Conservation (phyloP, 2,113 vertebrate species). For the Chroicocephalus ridibundus region DNA sequence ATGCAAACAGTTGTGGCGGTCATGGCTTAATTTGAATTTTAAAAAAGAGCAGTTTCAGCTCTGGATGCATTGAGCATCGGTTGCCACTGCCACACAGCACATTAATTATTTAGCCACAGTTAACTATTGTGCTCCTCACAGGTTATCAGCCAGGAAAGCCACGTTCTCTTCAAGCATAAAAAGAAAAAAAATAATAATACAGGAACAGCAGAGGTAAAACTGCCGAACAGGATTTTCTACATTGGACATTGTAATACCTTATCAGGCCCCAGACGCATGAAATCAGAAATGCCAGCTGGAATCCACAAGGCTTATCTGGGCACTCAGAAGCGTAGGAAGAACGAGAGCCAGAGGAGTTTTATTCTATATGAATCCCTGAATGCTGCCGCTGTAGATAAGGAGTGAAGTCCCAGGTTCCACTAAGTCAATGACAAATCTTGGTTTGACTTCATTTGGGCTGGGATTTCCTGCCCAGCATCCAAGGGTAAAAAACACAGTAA, state of each 20-base stretch:
- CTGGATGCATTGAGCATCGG: background rate
- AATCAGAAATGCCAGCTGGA: conserved; percentile 60
- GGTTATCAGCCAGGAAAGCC: conserved; percentile 11
- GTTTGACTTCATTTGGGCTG: conserved; percentile 61
- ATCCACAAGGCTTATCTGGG: conserved; percentile 48
- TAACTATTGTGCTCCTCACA: background rate
- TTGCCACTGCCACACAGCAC: background rate
- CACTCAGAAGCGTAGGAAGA: conserved; percentile 26
- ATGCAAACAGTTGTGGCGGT: background rate
- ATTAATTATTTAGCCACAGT: background rate
- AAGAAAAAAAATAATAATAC: background rate
- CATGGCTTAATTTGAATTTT: background rate
- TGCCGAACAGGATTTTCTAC: background rate
- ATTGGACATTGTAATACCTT: conserved; percentile 36
- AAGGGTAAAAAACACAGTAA: background rate
- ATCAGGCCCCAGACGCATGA: conserved; percentile 42
- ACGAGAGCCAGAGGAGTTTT: conserved; percentile 33
- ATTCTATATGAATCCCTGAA: conserved; percentile 57
- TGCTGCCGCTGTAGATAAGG: conserved; percentile 43
- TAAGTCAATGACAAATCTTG: conserved; percentile 51
- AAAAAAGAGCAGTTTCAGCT: background rate
- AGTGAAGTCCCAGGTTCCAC: background rate
- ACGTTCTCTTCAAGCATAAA: background rate
- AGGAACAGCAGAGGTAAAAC: conserved; percentile 35
- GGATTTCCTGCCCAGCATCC: conserved; percentile 54